Base-by-base conservation (phyloP, 1,140 invertebrate genomes). In the Pinna nobilis region DNA sequence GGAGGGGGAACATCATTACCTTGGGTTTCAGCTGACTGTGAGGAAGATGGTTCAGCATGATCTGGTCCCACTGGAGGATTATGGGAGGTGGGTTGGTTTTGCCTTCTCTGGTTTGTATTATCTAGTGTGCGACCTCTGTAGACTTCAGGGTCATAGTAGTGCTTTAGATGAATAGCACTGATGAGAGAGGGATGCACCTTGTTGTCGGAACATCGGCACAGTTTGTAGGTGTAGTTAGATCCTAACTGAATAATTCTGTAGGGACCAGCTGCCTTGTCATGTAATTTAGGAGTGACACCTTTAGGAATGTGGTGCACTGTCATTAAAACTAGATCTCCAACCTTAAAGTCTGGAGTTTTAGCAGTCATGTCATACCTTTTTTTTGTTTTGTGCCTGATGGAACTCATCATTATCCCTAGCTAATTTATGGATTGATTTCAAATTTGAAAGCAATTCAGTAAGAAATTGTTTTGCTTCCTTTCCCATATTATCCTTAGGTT, bases 191-290 rank as follows among this genome's bases (percentile, higher is more conserved):
- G 47, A n/a, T 57, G 51, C 28, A 35, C 44, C 32, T 69, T 69
- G 15, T 69, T 37, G 23, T 53, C 53, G 3, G 37, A 18, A 15
- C 25, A 39, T 15, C 51, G 30, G 25, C 47, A 13, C 15, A 76
- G 55, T 50, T 61, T 37, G 39, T 76, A 71, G 13, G 68, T 70
- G 47, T 50, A 71, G 51, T 76, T 71, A 35, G 69, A 65, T 6
- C 64, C 69, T 44, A 63, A 37, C 49, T 69, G 41, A n/a, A 47
- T 60, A 0, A 77, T 77, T 9, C n/a, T 4, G 55, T 68, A 73
- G 7, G 75, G 70, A 44, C 71, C 65, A 11, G 30, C 25, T n/a
- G 47, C 60, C 64, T 73, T 77, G 25, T 55, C 50, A 35, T 50
- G 25, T 23, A 77, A 50, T 60, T 77, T 77, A 3, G 64, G 28